Base-by-base conservation (phyloP, 1,140 invertebrate species). In the roundworm (Caenorhabditis elegans) region DNA sequence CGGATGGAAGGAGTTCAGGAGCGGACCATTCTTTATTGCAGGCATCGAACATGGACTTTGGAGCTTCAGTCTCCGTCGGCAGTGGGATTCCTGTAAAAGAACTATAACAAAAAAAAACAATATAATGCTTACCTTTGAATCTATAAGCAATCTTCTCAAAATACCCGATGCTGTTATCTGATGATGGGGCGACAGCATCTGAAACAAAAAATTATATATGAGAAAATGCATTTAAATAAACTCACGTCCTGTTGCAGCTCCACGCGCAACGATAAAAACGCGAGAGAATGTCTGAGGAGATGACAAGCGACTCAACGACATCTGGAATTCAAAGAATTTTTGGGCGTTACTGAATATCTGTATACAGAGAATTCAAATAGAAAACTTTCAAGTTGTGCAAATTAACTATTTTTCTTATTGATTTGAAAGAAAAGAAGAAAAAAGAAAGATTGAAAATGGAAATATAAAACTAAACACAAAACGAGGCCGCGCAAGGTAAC, bases 1-100 rank as follows among this genome's bases (percentile, higher is more conserved):
- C 51, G 17, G 65, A 53, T 26, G 88, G 85, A 3, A 90, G 82
- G 4, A 85, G 78, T 17, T 86, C 79, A 28, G 84, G 84, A 48
- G 82, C 82, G 31, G 79, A 36, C 80, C 88, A 90, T 75, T 87
- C 84, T 79, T 89, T 90, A 43, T 82, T 88, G 65, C 83, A 83
- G 55, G 89, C 86, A 36, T 89, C 86, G 78, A 90, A 90, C 81
- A 89, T 83, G 5, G 53, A 79, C 78, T 86, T 85, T 5, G 88
- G 89, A 10, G 49, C 28, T 19, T 86, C 65, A 22, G 87, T 75
- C 78, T 88, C 87, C 8, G 88, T 86, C 22, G 53, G 65, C 49
- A 88, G 77, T 22, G 87, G 87, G 75, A 87, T 88, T 22, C 87
- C 87, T 87, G 17, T 55, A 77, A 77, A 5, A 19, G n/a, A 8